Evolutionary conservation across 92 coral and sea anemone species (phyloP).

Genomic region (Umimayanthus chanpuru): DNA sequence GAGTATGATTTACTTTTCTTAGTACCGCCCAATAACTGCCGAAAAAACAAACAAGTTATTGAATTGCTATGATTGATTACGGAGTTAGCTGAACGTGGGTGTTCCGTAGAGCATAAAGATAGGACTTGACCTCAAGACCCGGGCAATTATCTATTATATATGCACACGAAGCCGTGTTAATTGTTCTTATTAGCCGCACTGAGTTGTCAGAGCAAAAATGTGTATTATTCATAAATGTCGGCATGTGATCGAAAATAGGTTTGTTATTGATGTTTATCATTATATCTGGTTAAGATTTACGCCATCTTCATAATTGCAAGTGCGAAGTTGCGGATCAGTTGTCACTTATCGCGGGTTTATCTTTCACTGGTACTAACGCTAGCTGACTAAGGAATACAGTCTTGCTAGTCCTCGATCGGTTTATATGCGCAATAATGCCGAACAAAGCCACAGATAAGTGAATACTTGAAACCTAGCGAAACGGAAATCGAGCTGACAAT

Average conservation of each 20-base stretch:
- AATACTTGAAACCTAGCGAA: constrained; percentile 36
- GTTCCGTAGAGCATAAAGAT: constrained; percentile 3
- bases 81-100: neutral
- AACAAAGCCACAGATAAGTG: constrained; percentile 15
- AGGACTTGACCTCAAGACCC: constrained; percentile 34
- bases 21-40: neutral
- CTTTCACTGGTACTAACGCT: neutral
- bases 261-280: constrained; percentile 36
- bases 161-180: constrained; percentile 38
- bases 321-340: neutral
- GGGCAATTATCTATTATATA: constrained; percentile 34
- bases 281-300: constrained; percentile 42
- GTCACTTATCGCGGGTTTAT: neutral
- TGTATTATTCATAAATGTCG: constrained; percentile 47
- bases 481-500: constrained; percentile 32
- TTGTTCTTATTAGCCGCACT: constrained; percentile 35
- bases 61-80: too few species aligned
- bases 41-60: neutral
- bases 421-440: neutral
- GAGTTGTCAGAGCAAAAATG: constrained; percentile 43
- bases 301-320: constrained; percentile 8
- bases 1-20: neutral
- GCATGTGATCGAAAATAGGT: constrained; percentile 47
- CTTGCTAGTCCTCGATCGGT: neutral
- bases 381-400: neutral